Evolutionary conservation across 2,113 vertebrate genomes (phyloP), one percentile per base, ranked within the genome.

Genomic region (Nettapus auritus): DNA sequence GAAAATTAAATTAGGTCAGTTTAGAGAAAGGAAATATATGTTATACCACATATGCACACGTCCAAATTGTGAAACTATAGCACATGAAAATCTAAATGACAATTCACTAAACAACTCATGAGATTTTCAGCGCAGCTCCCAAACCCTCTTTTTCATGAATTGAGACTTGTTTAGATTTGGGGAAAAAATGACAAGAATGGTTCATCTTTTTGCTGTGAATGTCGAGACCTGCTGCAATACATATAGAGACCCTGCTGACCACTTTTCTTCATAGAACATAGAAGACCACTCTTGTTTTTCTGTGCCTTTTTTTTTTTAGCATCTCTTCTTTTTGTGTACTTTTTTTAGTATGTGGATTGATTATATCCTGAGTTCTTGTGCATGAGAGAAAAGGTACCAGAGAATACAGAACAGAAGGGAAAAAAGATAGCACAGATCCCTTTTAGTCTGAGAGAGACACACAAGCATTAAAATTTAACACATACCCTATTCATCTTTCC

Each of bases 401-500:
- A 93, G 89, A 95, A 85, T 95, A 73, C 36, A 91, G 42, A 91
- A 64, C 64, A 87, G 77, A 89, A 93, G 84, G 88, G 59, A 18
- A 86, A 86, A 94, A 92, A 92, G 82, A 93, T 73, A 95, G 76
- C 68, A 96, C 73, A 96, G 82, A 94, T 95, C 87, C 76, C 88
- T 95, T 91, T 96, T 75, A 95, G 90, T 95, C 63, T 46, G 60
- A 95, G 75, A 95, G 38, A 52, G 20, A 73, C 62, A 85, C 59
- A 52, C 6, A 20, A 93, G 97, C 97, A 91, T 96, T 97, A 97
- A 97, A 87, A 95, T 86, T 93, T 88, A 95, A 97, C 97, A 97
- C 96, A 95, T 76, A 86, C 69, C 93, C 89, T 93, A 97, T 98
- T 98, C 96, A 96, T 98, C 95, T 97, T 97, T 93, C 89, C 95